Evolutionary conservation across 2,113 vertebrate species (phyloP).

Genomic region (Xyliphius kryptos): DNA sequence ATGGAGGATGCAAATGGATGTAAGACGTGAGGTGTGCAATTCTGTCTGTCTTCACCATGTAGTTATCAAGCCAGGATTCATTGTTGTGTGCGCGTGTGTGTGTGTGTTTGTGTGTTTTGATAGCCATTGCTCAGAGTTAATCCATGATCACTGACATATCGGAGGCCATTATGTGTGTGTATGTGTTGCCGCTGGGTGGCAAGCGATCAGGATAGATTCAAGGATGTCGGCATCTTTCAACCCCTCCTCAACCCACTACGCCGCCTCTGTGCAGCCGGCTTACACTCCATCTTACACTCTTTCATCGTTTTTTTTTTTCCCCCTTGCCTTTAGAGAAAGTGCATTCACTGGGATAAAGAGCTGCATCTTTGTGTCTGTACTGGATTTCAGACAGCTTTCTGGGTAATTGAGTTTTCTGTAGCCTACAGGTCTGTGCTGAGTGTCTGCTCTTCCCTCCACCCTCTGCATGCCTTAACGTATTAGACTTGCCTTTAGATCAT

Average conservation of each 20-base stretch:
- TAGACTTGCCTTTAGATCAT: background rate
- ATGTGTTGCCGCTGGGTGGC: constrained; percentile 53
- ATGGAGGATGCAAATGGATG: no score
- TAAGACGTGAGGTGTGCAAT: no score
- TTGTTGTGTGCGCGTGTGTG: no score
- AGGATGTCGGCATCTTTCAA: constrained; percentile 53
- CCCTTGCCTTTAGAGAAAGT: constrained; percentile 30
- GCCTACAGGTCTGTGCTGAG: constrained; percentile 42
- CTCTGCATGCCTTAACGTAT: background rate
- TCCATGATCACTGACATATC: constrained; percentile 66
- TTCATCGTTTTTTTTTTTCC: background rate
- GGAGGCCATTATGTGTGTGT: constrained; percentile 79
- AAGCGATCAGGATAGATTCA: constrained; percentile 55
- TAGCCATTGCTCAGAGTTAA: no score
- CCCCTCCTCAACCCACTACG: no score
- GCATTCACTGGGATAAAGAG: constrained; percentile 49
- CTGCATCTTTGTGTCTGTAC: constrained; percentile 37
- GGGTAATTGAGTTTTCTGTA: constrained; percentile 55
- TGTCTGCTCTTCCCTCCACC: constrained; percentile 23
- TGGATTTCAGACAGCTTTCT: constrained; percentile 55
- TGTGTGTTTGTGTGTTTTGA: no score
- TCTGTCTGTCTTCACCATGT: no score
- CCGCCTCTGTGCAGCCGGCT: no score
- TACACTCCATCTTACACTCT: constrained; percentile 4
- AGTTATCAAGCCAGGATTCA: no score